Evolutionary conservation across 64 coral and sea anemone genomes (phyloP), one percentile per base, ranked within the genome.

Genomic region (Dendronephthya gigantea): DNA sequence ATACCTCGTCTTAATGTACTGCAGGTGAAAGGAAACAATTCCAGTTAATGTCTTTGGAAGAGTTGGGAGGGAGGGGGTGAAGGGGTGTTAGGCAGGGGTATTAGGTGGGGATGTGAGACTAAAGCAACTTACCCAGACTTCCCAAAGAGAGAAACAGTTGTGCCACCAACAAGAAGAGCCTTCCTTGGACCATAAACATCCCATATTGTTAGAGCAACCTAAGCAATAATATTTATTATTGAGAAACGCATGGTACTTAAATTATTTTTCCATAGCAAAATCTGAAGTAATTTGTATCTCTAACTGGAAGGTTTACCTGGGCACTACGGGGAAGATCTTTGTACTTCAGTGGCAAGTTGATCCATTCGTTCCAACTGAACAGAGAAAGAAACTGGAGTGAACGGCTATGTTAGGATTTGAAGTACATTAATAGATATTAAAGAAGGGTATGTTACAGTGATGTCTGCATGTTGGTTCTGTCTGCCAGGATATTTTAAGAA

Each of bases 91-190:
- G n/a, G n/a, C n/a, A n/a, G n/a, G n/a, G n/a, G n/a, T n/a, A n/a
- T n/a, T n/a, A n/a, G n/a, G n/a, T n/a, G n/a, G n/a, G n/a, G n/a
- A n/a, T n/a, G n/a, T n/a, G n/a, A n/a, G n/a, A n/a, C n/a, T n/a
- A n/a, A n/a, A n/a, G n/a, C n/a, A n/a, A 90, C 88, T 62, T 92
- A 97, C 94, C 94, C 94, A 89, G 93, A 88, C 86, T 93, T 97
- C 82, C 94, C 94, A 97, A 91, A 97, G 2, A 97, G 68, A 2
- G 94, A 97, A 4, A 97, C 94, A 85, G 91, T 97, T 1, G 94
- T 97, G 36, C 94, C 94, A 27, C 94, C 94, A 68, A 97, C 94
- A 74, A 91, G 89, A 31, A 93, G 41, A 35, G 94, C 87, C 88
- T 97, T 97, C 11, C 91, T 90, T 49, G 94, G 94, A 7, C 94